Base-by-base conservation (phyloP, 2,113 vertebrate genomes). In the Gambusia affinis region DNA sequence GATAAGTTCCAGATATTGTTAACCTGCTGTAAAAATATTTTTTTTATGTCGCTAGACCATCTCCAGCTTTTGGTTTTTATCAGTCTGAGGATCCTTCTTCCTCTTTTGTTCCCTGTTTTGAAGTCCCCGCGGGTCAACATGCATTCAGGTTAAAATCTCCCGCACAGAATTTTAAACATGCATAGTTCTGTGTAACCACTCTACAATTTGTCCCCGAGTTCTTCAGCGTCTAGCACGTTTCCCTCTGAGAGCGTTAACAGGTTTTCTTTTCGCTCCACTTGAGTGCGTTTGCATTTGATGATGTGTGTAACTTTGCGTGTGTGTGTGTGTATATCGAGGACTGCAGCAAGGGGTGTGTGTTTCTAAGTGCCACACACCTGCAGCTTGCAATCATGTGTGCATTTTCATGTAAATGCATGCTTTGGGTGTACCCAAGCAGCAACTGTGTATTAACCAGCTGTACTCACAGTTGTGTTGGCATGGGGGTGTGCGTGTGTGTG, bases 161-260 rank as follows among this genome's bases (percentile, higher is more conserved):
- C 4, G 39, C 29, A 31, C 29, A 33, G 42, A 73, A 60, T 65
- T 65, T 64, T 47, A 65, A 57, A 24, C 35, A 76, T 51, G 73
- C 28, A 72, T 31, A 29, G 8, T 39, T 19, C 33, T 39, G 33
- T 44, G 68, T 75, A 69, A 66, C 57, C 67, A 57, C 66, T 78
- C 57, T 47, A 62, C 28, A 78, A 22, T 47, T 57, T 81, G 68
- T 72, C 71, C 71, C 66, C 54, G 68, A 44, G 75, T 64, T 82
- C 83, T 85, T 85, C 64, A 88, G 82, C 69, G 39, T 77, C 66
- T 76, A 60, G 70, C 60, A 60, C 2, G 17, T 63, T 82, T 70
- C 69, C 82, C 85, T 70, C 74, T 67, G 78, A 72, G 72, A 76
- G 80, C 75, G 68, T 70, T 74, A 85, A 86, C 80, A 83, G 84